These are phyloP conservation scores for Rhynchophorus ferrugineus DNA, from an alignment of 1,140 invertebrate genomes.

Conservation along the genomic window DNA sequence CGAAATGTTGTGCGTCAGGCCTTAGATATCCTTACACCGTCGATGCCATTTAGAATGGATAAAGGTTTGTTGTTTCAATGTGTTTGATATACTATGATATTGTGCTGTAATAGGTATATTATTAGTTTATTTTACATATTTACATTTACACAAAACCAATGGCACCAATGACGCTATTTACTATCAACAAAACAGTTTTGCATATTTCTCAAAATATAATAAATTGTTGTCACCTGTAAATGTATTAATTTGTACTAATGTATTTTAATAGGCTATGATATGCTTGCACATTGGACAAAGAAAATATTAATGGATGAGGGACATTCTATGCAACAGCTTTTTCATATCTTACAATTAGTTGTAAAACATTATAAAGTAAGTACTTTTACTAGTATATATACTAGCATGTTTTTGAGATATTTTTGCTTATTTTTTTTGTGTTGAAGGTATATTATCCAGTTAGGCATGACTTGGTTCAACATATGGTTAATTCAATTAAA, in stretches of 20 bases:
- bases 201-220: too few species aligned
- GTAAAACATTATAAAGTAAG: slow-evolving; percentile 85
- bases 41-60: slow-evolving; percentile 92
- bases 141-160: too few species aligned
- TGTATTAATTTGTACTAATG: too few species aligned
- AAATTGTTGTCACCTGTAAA: too few species aligned
- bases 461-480: slow-evolving; percentile 86
- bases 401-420: background rate
- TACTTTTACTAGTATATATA: background rate
- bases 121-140: too few species aligned
- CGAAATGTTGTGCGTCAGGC: slow-evolving; percentile 87
- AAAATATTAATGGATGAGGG: slow-evolving; percentile 98
- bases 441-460: slow-evolving; percentile 95
- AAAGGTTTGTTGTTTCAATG: slow-evolving; percentile 56
- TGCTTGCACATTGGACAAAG: slow-evolving; percentile 97
- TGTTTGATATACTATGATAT: background rate
- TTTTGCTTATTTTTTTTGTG: slow-evolving; percentile 4
- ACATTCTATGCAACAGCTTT: slow-evolving; percentile 89
- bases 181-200: too few species aligned
- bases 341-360: slow-evolving; percentile 91
- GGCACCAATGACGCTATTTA: too few species aligned
- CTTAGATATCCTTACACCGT: slow-evolving; percentile 92
- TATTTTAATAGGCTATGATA: slow-evolving; percentile 72
- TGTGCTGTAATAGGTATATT: background rate
- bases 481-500: slow-evolving; percentile 92